Base-by-base conservation (phyloP, 2,888 invertebrate species). In the Caenorhabditis sp. region DNA sequence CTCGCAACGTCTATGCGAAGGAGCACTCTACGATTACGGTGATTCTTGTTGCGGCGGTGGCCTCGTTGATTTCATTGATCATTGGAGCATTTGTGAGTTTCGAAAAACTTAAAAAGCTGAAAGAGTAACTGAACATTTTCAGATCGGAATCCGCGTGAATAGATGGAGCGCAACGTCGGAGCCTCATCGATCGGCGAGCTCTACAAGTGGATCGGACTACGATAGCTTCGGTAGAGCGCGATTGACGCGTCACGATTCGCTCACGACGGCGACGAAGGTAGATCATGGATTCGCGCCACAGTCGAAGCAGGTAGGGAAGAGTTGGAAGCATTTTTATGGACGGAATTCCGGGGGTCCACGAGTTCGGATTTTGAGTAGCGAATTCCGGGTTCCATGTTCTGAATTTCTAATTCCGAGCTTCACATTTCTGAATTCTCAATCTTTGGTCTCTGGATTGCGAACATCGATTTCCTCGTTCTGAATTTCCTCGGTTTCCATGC, bases 241-340 rank as follows among this genome's bases (percentile, higher is more conserved):
- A 24, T 49, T 88, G 51, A 88, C 89, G 1, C 58, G 91, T n/a
- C 91, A 91, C 70, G 91, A 91, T 66, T 90, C 90, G n/a, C 64
- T 91, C 56, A 90, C 89, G 16, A 87, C 90, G 2, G 81, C 86
- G 10, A 72, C 88, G 14, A 90, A 89, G 56, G 74, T 90, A 7
- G 88, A 89, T 56, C 89, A 88, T 73, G 84, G 88, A n/a, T 89
- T 88, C 73, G 86, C 74, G 68, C 87, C 85, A 10, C 87, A 85
- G 16, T 86, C 86, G 14, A 85, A 87, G 70, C 63, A 70, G 54
- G 85, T 86, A 16, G 38, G 35, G 12, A 16, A 31, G 16, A 44
- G n/a, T 44, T 16, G 38, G 14, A 14, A 8, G 38, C 16, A 22
- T 12, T 24, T 1, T 19, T 51, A 19, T n/a, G 1, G 0, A 44